A percentile compares a stretch with the other conserved stretches of the same genome.
Evolutionary conservation across 2,888 invertebrate genomes (phyloP).

Genomic region (Lottia scabra): DNA sequence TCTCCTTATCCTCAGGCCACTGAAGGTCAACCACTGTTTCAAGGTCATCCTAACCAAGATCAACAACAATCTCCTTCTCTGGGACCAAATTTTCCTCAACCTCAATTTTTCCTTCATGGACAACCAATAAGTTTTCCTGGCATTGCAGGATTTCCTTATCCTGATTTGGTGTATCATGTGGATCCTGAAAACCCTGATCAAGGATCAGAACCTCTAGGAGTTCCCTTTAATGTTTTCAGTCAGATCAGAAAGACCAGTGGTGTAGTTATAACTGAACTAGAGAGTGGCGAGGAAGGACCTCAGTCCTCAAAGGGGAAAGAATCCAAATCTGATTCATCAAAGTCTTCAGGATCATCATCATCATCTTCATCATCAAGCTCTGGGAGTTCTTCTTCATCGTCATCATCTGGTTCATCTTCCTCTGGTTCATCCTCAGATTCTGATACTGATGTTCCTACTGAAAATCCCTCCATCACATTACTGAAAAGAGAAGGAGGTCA

Average conservation of each 20-base stretch:
- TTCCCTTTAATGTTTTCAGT: background rate
- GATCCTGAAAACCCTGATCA: background rate
- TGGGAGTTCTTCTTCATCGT: background rate
- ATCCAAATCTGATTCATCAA: conserved; percentile 15
- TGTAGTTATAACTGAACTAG: background rate
- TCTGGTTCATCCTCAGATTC: background rate
- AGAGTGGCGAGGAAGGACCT: background rate
- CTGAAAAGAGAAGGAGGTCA: conserved; percentile 4
- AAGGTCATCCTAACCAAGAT: too few species aligned
- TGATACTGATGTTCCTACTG: background rate
- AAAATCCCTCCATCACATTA: background rate
- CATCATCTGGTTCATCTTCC: background rate
- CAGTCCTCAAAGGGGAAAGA: background rate
- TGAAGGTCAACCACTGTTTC: too few species aligned
- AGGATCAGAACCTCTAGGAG: background rate
- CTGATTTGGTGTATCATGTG: background rate
- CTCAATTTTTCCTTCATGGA: background rate
- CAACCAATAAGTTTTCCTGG: background rate
- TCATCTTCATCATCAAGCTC: conserved; percentile 11
- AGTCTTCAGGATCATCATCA: conserved; percentile 21
- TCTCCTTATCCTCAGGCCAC: too few species aligned
- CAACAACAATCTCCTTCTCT: background rate
- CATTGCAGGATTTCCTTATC: background rate
- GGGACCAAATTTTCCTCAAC: background rate
- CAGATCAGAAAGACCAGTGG: background rate